These are phyloP conservation scores for Apeira syringaria DNA, from an alignment of 2,888 invertebrate species.

Conservation along the genomic window DNA sequence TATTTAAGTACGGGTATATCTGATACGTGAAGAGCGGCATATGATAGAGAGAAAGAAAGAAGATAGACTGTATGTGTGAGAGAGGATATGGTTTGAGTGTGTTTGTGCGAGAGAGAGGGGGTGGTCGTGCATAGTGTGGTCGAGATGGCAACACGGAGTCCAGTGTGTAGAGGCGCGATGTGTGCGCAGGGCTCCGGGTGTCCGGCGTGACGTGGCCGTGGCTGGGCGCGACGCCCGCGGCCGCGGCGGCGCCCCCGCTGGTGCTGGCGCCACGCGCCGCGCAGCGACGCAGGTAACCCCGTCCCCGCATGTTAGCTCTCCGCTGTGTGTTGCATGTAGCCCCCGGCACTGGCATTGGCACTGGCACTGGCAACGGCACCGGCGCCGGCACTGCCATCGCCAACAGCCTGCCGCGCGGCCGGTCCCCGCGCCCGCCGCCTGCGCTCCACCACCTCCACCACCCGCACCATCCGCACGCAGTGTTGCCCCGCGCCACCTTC, in stretches of 20 bases:
- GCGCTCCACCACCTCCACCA: constrained; percentile 61
- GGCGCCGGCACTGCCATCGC: no score
- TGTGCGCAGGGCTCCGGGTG: constrained; percentile 89
- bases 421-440: constrained; percentile 86
- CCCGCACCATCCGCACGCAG: constrained; percentile 84
- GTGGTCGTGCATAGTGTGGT: not conserved
- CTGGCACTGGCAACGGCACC: no score
- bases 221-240: constrained; percentile 85
- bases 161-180: constrained; percentile 62
- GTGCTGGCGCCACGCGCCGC: constrained; percentile 89
- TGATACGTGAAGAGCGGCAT: no score
- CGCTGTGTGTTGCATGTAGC: constrained; percentile 82
- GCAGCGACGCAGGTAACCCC: constrained; percentile 89
- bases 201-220: constrained; percentile 91
- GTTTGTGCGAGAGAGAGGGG: not conserved
- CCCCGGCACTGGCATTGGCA: constrained; percentile 90
- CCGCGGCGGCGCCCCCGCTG: constrained; percentile 86
- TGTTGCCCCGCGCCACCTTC: constrained; percentile 87
- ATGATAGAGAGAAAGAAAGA: no score
- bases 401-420: constrained; percentile 89
- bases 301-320: constrained; percentile 47
- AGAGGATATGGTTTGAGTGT: not conserved
- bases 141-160: constrained; percentile 16
- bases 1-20: no score
- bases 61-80: no score